Base-by-base conservation (phyloP, 2,113 vertebrate genomes). In the Pangasianodon hypophthalmus region DNA sequence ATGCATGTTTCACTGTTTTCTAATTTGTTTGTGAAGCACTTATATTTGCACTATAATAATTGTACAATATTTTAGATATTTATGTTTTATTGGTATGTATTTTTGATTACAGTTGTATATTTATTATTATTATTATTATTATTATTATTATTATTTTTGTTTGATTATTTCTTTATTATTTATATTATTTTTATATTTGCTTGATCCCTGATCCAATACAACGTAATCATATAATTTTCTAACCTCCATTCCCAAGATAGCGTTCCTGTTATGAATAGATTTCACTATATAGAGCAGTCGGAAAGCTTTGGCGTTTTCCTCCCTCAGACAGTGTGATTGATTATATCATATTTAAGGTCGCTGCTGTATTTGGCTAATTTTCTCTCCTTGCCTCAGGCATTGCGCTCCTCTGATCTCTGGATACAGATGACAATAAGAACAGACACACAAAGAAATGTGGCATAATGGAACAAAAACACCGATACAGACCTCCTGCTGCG, bases 251-350 rank as follows among this genome's bases (percentile, higher is more conserved):
- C 32, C 13, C 18, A 54, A 1, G 18, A 56, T 41, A 24, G 18
- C 4, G 18, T 58, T 84, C 82, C 37, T 84, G 56, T 62, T 84
- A 14, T 44, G 37, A 85, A 58, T 58, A 58, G 44, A 58, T 6
- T 41, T 21, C 64, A 8, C 46, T 16, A 8, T 87, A 44, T 89
- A 69, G 26, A 84, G 64, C 71, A 32, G 71, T 90, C 52, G 44
- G 85, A 64, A 62, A 86, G 60, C 52, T 50, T 69, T 80, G 84
- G n/a, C 37, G 75, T 64, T 85, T 87, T 41, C 67, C 54, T 94
- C 93, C 88, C 92, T 87, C 94, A 94, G 96, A 95, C 96, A 95
- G 92, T 92, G 91, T 97, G 96, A 96, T 96, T 95, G 95, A 96
- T 94, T 94, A 96, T 93, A 93, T 95, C 96, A 94, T 95, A 95